Conservation (phyloP, 2,113 vertebrate genomes). For the Dicerorhinus sumatrensis region DNA sequence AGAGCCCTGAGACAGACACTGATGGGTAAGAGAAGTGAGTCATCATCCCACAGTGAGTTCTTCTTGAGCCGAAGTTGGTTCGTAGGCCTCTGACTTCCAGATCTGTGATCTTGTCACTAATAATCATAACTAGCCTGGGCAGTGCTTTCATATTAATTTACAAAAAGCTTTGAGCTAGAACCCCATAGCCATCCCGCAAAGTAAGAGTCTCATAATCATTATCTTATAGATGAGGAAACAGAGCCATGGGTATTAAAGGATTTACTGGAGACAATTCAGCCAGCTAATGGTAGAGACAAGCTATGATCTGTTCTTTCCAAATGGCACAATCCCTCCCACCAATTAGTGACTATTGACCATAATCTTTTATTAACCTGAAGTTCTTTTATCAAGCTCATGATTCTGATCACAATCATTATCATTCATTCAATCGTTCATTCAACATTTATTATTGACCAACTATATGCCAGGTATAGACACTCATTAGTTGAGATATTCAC, state of each 20-base stretch:
- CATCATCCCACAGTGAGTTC: neutral
- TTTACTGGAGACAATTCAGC: neutral
- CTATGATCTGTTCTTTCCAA: neutral
- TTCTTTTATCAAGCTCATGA: neutral
- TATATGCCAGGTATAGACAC: neutral
- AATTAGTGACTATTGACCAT: neutral
- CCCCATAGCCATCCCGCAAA: neutral
- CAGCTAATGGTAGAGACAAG: neutral
- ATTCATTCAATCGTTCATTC: neutral
- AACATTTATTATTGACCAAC: neutral
- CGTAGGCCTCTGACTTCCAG: neutral
- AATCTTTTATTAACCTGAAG: neutral
- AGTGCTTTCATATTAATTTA: neutral
- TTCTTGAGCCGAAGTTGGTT: neutral
- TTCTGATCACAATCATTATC: neutral
- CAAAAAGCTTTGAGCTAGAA: neutral
- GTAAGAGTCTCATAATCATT: neutral
- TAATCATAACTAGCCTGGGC: neutral
- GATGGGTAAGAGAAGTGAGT: neutral
- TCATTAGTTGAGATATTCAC: neutral
- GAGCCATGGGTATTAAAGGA: neutral
- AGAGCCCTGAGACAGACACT: neutral
- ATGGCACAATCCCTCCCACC: no score
- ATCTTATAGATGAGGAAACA: neutral
- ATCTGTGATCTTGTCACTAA: neutral